Evolutionary conservation across 2,888 invertebrate genomes (phyloP).

Genomic region (Spialia ferax): DNA sequence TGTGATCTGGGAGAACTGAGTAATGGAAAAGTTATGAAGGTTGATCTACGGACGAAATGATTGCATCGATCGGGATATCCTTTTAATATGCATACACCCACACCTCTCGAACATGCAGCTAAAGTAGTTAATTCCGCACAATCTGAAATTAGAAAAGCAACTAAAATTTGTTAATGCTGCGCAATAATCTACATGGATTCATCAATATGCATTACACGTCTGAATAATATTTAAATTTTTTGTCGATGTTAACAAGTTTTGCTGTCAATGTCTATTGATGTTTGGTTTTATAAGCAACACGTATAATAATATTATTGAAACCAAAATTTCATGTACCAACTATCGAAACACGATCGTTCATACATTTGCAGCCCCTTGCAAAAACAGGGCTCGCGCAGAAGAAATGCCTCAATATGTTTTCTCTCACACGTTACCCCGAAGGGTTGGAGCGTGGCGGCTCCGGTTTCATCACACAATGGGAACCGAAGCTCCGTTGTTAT

Average conservation of each 20-base stretch:
- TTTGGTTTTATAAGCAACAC: neutral
- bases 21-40: too few relatives aligned
- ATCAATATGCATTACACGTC: too few relatives aligned
- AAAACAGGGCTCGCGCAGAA: slow-evolving; percentile 42
- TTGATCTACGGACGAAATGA: too few relatives aligned
- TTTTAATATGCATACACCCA: too few relatives aligned
- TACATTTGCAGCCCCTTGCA: slow-evolving; percentile 24
- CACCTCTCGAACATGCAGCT: too few relatives aligned
- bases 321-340: neutral
- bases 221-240: neutral
- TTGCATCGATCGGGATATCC: too few relatives aligned
- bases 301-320: neutral
- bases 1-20: too few relatives aligned
- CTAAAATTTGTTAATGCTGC: too few relatives aligned
- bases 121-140: too few relatives aligned
- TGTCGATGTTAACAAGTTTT: neutral
- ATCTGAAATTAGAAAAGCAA: too few relatives aligned
- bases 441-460: slow-evolving; percentile 48
- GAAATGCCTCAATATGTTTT: slow-evolving; percentile 56
- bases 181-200: too few relatives aligned
- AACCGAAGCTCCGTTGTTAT: slow-evolving; percentile 50
- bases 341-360: slow-evolving; percentile 16
- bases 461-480: slow-evolving; percentile 51
- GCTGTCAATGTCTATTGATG: neutral
- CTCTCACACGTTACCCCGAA: slow-evolving; percentile 55